phyloP scores from a whole-genome alignment of 2,797 vertebrate species.

The Gadopsis bispinosus region DNA sequence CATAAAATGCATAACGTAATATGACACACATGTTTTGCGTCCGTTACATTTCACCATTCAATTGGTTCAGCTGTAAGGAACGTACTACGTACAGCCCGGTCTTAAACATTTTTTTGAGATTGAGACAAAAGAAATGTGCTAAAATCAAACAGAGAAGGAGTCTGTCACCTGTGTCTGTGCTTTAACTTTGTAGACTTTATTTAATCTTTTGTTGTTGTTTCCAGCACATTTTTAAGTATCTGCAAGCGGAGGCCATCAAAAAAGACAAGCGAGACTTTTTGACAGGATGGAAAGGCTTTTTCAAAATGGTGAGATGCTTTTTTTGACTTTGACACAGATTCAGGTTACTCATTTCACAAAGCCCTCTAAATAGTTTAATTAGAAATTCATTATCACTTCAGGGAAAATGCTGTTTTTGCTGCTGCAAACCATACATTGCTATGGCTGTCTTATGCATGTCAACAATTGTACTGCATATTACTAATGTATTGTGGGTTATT shows the following conservation, averaged over 20 bases:
- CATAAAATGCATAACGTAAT: too few relatives aligned
- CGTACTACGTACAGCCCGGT: too few relatives aligned
- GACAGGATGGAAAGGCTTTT: conserved; percentile 92
- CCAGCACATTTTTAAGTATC: conserved; percentile 95
- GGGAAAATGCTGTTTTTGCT: neutral
- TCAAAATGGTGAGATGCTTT: conserved; percentile 90
- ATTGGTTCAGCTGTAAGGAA: too few relatives aligned
- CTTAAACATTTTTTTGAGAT: too few relatives aligned
- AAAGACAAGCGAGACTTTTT: conserved; percentile 91
- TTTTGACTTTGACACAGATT: neutral
- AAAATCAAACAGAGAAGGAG: too few relatives aligned
- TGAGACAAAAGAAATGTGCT: too few relatives aligned
- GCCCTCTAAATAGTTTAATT: neutral
- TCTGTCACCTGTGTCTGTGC: neutral
- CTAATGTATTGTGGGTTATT: conserved; percentile 14
- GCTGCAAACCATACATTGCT: neutral
- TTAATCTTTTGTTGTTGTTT: conserved; percentile 8
- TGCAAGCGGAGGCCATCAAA: conserved; percentile 94
- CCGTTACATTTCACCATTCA: too few relatives aligned
- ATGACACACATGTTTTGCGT: too few relatives aligned
- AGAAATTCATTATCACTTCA: neutral
- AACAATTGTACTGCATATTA: neutral
- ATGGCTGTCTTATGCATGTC: neutral
- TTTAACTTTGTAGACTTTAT: neutral
- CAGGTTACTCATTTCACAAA: neutral